Percentiles rank a stretch among this genome's conserved stretches.
These are phyloP conservation scores for Chroicocephalus ridibundus DNA, from an alignment of 2,113 vertebrate species.

Conservation along the genomic window DNA sequence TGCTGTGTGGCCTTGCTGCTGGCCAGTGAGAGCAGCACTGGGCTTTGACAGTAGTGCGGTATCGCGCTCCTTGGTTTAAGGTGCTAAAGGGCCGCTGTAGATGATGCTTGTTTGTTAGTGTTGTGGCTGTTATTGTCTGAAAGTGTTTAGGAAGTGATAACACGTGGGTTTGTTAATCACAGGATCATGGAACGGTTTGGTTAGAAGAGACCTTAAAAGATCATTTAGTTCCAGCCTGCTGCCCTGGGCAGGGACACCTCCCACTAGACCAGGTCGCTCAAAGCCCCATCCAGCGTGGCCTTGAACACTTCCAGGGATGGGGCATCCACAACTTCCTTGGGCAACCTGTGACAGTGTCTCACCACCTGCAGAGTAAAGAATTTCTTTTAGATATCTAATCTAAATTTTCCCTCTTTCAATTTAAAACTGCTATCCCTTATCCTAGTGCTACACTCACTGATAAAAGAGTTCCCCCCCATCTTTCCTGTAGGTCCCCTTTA, in stretches of 20 bases:
- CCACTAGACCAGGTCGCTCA: background rate
- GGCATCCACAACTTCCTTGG: background rate
- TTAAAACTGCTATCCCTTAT: background rate
- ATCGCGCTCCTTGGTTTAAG: accelerated
- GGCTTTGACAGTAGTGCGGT: accelerated
- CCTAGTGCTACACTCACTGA: background rate
- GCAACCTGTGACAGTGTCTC: background rate
- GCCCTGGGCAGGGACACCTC: background rate
- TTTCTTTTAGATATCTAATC: background rate
- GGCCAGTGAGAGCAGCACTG: accelerated
- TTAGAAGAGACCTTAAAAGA: background rate
- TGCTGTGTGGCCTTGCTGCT: accelerated
- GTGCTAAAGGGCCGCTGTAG: accelerated
- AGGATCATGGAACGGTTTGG: background rate
- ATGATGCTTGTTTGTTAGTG: accelerated
- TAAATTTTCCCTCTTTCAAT: background rate
- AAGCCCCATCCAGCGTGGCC: too few species aligned
- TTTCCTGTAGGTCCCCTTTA: background rate
- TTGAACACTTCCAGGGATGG: background rate
- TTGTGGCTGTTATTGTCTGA: accelerated
- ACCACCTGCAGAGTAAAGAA: too few species aligned
- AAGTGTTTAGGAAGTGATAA: accelerated
- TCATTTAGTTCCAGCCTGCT: background rate
- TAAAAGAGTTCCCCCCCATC: too few species aligned
- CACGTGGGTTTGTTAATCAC: accelerated